Evolutionary conservation across 2,113 vertebrate species (phyloP), one percentile per base, ranked within the genome.

Genomic region (Equus quagga): DNA sequence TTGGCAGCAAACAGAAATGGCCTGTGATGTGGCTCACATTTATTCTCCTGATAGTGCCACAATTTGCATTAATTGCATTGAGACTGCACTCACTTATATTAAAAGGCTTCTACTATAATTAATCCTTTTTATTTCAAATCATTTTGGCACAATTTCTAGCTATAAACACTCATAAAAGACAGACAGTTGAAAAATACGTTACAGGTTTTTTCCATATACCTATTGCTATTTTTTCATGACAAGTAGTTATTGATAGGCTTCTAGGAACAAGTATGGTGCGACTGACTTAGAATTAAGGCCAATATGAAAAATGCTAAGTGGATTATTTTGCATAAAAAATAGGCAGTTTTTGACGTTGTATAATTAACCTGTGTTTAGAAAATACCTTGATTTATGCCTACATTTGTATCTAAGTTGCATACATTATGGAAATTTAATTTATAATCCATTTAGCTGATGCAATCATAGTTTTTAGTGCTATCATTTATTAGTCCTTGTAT

Each of bases 391-490:
- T 99, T 99, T 99, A 99, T 99, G 99, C 97, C 98, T 93, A 97
- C 96, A 98, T 99, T 99, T 99, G 99, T 99, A 99, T 99, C 99
- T 99, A 98, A 98, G 98, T 99, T 99, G 99, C 99, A 99, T 99
- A 98, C 99, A 99, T 99, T 99, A 99, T 99, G 99, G 99, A 99
- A 99, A 99, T 99, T 99, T 99, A 99, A 99, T 99, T 99, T 99
- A 99, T 99, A 99, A 99, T 99, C 99, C 99, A 99, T 99, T 99
- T 99, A 99, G 99, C 99, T 99, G 99, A 99, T 99, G 99, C 98
- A 99, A 98, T 99, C 99, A 98, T 99, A 99, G 99, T 99, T 99
- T 99, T 99, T 99, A 99, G 99, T 99, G 99, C 99, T 98, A 99
- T 99, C 99, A 99, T 99, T 99, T 99, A 99, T 99, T 99, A 99